phyloP scores from a whole-genome alignment of 2,888 invertebrate genomes.

The Pterostichus niger region DNA sequence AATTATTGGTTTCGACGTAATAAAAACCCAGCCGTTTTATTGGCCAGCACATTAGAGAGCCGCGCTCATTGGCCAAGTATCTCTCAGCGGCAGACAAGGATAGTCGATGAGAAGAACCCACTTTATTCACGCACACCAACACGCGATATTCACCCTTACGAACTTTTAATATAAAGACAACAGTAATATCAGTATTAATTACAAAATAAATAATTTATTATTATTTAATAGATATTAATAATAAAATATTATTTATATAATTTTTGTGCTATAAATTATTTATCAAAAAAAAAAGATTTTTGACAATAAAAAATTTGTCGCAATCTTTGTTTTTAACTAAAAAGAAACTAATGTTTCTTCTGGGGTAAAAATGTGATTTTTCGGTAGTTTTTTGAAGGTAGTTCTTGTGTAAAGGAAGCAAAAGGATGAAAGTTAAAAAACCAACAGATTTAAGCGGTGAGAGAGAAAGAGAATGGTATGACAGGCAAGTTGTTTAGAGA shows the following conservation, averaged over 20 bases:
- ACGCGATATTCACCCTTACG: conserved; percentile 34
- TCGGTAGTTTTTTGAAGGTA: neutral
- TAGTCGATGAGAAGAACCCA: conserved; percentile 53
- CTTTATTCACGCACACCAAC: conserved; percentile 15
- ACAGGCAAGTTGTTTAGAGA: conserved; percentile 42
- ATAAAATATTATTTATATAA: too few relatives aligned
- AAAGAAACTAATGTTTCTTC: neutral
- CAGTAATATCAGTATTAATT: too few relatives aligned
- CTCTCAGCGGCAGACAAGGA: conserved; percentile 41
- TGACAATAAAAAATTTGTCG: too few relatives aligned
- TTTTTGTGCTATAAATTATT: too few relatives aligned
- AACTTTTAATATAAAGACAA: neutral
- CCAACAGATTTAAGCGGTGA: neutral
- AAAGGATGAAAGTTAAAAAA: conserved; percentile 29
- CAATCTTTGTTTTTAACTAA: too few relatives aligned
- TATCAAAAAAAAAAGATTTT: too few relatives aligned
- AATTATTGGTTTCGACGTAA: conserved; percentile 67
- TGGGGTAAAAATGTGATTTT: neutral
- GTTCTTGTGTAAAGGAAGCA: neutral
- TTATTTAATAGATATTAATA: too few relatives aligned
- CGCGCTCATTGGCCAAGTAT: conserved; percentile 58
- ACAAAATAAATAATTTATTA: too few relatives aligned
- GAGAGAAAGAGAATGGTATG: conserved; percentile 10
- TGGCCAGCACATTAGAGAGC: conserved; percentile 47
- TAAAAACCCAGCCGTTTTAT: conserved; percentile 48